Evolutionary conservation across 2,113 vertebrate species (phyloP), one percentile per base, ranked within the genome.

Genomic region (Anolis sagrei): DNA sequence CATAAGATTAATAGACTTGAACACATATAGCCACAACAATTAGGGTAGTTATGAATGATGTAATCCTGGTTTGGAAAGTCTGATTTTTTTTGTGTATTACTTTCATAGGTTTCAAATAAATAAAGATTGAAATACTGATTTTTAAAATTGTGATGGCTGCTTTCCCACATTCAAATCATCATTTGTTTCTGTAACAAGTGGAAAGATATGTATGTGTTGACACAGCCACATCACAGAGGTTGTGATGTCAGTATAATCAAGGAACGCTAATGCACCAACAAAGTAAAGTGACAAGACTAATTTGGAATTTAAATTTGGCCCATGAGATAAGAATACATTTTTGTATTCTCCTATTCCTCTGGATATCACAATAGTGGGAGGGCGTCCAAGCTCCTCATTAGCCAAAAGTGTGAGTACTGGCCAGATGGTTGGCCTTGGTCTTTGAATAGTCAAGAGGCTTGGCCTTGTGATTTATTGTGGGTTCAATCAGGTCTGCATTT

Each of bases 391-490:
- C 79, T 66, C 81, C 84, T 90, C 77, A 92, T 91, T 94, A 89
- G 93, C 93, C 93, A 88, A 89, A 92, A 94, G 93, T 91, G 87
- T 72, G 80, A 89, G 77, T 87, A 83, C 85, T 89, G 88, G 93
- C 93, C 95, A 95, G 94, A 95, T 95, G 94, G 95, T 76, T 84
- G 74, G 84, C 83, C 85, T 90, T 93, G 93, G 92, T 93, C 93
- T 90, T 89, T 58, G 70, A 89, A 86, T 91, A 89, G 90, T 92
- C 93, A 89, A 77, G 84, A 91, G 85, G 90, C 86, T 89, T 70
- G 64, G 76, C 76, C 88, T 80, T 88, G 88, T 92, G 88, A 95
- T 95, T 95, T 93, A 92, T 91, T 83, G 93, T 68, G 86, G 87
- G 66, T 90, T 93, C 16, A 79, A 81, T 85, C 82, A 90, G 91